phyloP scores from a whole-genome alignment of 1,140 invertebrate genomes.

The Palaemon carinicauda region DNA sequence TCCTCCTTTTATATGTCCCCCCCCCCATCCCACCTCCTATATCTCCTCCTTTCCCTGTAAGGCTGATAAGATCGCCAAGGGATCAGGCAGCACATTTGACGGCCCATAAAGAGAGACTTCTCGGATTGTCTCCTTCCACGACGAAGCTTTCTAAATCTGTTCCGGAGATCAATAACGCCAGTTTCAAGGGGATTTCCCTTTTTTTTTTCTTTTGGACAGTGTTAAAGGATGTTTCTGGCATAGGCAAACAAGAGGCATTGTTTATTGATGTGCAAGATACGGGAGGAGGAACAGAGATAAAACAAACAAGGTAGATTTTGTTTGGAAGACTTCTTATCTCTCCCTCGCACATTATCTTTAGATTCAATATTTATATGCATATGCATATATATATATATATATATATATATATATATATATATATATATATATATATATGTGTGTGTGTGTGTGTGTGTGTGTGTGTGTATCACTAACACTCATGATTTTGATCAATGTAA shows the following conservation, averaged over 20 bases:
- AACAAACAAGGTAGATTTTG: too few relatives aligned
- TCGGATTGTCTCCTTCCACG: not conserved
- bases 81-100: too few relatives aligned
- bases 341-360: too few relatives aligned
- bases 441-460: too few relatives aligned
- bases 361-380: slow-evolving; percentile 31
- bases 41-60: not conserved
- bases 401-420: slow-evolving; percentile 32
- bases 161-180: not conserved
- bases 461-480: too few relatives aligned
- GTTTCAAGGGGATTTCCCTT: not conserved
- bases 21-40: not conserved
- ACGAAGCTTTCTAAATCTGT: not conserved
- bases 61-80: too few relatives aligned
- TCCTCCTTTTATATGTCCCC: not conserved
- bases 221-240: too few relatives aligned
- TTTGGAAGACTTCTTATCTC: too few relatives aligned
- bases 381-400: slow-evolving; percentile 31
- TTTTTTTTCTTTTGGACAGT: too few relatives aligned
- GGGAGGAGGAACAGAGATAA: too few relatives aligned
- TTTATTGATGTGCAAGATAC: not conserved
- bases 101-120: too few relatives aligned
- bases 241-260: not conserved
- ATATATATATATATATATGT: slow-evolving; percentile 12
- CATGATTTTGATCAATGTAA: too few relatives aligned